phyloP scores from a whole-genome alignment of 1,140 invertebrate species.

The Bombyx mori region DNA sequence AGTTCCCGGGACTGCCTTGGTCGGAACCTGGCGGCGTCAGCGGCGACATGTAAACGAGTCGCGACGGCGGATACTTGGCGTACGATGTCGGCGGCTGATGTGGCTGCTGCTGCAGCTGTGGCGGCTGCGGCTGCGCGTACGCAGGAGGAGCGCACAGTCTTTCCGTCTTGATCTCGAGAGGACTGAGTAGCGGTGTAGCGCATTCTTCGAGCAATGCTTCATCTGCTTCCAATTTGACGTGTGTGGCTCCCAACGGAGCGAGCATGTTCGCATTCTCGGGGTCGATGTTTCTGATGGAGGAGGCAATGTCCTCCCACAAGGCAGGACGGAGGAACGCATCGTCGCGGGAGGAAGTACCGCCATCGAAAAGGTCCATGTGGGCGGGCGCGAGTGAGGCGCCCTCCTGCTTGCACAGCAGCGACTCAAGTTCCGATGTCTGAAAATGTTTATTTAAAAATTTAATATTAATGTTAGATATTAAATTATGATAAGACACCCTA shows the following conservation, averaged over 20 bases:
- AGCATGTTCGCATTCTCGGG: constrained; percentile 91
- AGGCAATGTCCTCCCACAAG: constrained; percentile 91
- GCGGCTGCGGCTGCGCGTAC: constrained; percentile 65
- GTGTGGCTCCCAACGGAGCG: constrained; percentile 72
- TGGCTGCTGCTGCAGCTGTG: constrained; percentile 40
- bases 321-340: constrained; percentile 87
- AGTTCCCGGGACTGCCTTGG: constrained; percentile 81
- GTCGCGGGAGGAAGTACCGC: constrained; percentile 75
- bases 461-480: too few species aligned
- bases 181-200: constrained; percentile 77
- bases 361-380: constrained; percentile 65
- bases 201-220: constrained; percentile 73
- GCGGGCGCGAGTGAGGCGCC: constrained; percentile 53
- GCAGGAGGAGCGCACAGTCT: constrained; percentile 66
- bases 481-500: too few species aligned
- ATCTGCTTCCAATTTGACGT: constrained; percentile 82
- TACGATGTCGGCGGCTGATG: constrained; percentile 51
- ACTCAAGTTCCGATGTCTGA: constrained; percentile 69
- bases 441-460: constrained; percentile 4
- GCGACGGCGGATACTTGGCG: constrained; percentile 58
- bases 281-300: constrained; percentile 89
- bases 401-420: constrained; percentile 68
- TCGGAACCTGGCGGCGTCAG: constrained; percentile 87
- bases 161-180: constrained; percentile 82
- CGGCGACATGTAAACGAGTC: constrained; percentile 83